These are phyloP conservation scores for Thereva unica DNA, from an alignment of 2,888 invertebrate genomes.

Conservation along the genomic window DNA sequence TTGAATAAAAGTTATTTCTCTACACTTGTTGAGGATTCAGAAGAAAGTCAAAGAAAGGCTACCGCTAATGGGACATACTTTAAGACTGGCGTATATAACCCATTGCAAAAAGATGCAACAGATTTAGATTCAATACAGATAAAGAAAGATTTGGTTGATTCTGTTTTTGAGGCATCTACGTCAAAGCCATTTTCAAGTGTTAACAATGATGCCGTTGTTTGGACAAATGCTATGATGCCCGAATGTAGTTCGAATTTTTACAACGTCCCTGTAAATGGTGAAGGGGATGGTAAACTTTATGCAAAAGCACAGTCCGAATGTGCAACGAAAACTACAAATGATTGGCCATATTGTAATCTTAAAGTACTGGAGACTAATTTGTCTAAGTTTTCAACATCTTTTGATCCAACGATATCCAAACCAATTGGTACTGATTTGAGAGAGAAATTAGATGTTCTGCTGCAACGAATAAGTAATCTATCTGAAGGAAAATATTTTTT, in stretches of 20 bases:
- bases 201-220: slow-evolving; percentile 15
- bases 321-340: slow-evolving; percentile 25
- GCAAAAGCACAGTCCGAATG: slow-evolving; percentile 5
- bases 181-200: slow-evolving; percentile 4
- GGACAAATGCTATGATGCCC: slow-evolving; percentile 22
- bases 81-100: slow-evolving; percentile 56
- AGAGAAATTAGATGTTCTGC: slow-evolving; percentile 45
- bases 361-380: slow-evolving; percentile 47
- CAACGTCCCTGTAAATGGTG: slow-evolving; percentile 26
- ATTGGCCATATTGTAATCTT: slow-evolving; percentile 47
- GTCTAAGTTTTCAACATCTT: slow-evolving; percentile 46
- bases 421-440: slow-evolving; percentile 48
- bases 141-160: slow-evolving; percentile 32
- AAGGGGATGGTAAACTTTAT: slow-evolving; percentile 42
- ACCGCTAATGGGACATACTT: slow-evolving; percentile 55
- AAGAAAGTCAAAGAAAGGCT: slow-evolving; percentile 52
- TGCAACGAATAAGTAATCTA: slow-evolving; percentile 50
- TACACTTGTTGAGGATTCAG: slow-evolving; percentile 55
- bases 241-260: slow-evolving; percentile 9
- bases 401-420: slow-evolving; percentile 46
- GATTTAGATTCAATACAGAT: slow-evolving; percentile 20
- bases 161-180: slow-evolving; percentile 16
- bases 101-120: slow-evolving; percentile 49
- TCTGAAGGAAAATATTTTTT: slow-evolving; percentile 53
- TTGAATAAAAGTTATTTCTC: slow-evolving; percentile 49